phyloP scores from a whole-genome alignment of 2,797 vertebrate genomes.

The Notolabrus celidotus region DNA sequence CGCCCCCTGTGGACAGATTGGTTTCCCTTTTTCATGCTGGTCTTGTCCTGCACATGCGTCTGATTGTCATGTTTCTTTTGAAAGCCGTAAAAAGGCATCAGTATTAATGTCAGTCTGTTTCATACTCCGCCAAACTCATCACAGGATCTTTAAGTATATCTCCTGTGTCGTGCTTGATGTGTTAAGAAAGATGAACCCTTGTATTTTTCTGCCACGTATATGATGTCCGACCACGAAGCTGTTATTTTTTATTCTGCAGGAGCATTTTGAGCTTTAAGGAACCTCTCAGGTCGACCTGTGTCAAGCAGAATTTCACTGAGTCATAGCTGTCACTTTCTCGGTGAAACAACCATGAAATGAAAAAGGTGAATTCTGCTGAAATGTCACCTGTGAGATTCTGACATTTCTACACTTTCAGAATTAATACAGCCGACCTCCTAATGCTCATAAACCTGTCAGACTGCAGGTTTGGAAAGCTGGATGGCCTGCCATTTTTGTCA shows the following conservation, averaged over 20 bases:
- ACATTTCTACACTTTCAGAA: constrained; percentile 40
- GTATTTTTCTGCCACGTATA: neutral
- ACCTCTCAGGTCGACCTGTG: neutral
- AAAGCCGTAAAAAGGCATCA: too few relatives aligned
- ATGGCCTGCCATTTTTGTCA: constrained; percentile 1
- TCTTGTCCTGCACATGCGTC: too few relatives aligned
- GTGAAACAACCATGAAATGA: constrained; percentile 32
- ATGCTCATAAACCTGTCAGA: constrained; percentile 28
- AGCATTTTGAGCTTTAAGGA: constrained; percentile 14
- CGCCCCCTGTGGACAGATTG: too few relatives aligned
- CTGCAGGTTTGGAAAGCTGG: constrained; percentile 13
- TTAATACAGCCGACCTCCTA: constrained; percentile 11
- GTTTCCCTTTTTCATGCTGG: too few relatives aligned
- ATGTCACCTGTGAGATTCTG: constrained; percentile 32
- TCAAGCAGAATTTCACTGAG: constrained; percentile 13
- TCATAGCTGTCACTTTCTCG: constrained; percentile 27
- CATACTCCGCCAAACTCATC: too few relatives aligned
- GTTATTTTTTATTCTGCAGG: constrained; percentile 9
- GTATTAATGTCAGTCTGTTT: too few relatives aligned
- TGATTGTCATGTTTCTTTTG: too few relatives aligned
- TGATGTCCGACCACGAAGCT: constrained; percentile 6
- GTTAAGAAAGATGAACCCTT: too few relatives aligned
- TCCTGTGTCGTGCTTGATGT: too few relatives aligned
- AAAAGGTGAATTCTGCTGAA: constrained; percentile 34
- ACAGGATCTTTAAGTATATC: too few relatives aligned